A percentile compares a stretch with the other conserved stretches of the same genome.
These are phyloP conservation scores for Scomberomorus guttatus DNA, from an alignment of 2,797 vertebrate genomes.

Conservation along the genomic window DNA sequence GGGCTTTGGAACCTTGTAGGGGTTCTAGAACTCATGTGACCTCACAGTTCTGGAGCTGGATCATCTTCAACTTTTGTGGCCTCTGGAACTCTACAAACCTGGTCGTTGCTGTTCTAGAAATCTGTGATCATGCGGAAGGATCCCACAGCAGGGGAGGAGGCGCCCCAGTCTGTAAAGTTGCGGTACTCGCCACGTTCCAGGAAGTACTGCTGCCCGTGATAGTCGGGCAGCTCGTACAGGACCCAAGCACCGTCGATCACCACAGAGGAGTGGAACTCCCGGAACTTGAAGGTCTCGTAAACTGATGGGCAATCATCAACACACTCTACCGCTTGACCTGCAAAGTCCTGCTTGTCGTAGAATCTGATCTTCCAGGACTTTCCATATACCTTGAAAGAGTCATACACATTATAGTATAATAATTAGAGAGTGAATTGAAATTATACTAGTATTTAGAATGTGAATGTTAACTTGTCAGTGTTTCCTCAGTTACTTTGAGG, in stretches of 20 bases:
- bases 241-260: conserved; percentile 77
- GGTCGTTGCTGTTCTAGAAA: conserved; percentile 45
- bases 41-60: not conserved
- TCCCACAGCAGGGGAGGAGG: conserved; percentile 61
- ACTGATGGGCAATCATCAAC: conserved; percentile 67
- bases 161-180: conserved; percentile 72
- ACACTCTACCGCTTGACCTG: conserved; percentile 68
- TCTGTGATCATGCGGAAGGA: conserved; percentile 76
- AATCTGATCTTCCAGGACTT: conserved; percentile 74
- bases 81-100: not conserved
- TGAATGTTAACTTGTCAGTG: conserved; percentile 16
- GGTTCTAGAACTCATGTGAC: not conserved
- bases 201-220: conserved; percentile 75
- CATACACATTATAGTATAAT: not conserved
- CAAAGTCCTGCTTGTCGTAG: conserved; percentile 74
- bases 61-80: not conserved
- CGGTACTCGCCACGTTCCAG: conserved; percentile 76
- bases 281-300: conserved; percentile 66
- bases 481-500: not conserved
- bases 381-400: conserved; percentile 64
- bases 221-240: conserved; percentile 76
- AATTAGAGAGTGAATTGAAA: not conserved
- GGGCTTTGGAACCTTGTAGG: not conserved
- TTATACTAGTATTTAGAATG: not conserved
- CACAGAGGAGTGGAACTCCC: conserved; percentile 73